These are phyloP conservation scores for Chalcis sispes DNA, from an alignment of 2,888 invertebrate species.

Conservation along the genomic window DNA sequence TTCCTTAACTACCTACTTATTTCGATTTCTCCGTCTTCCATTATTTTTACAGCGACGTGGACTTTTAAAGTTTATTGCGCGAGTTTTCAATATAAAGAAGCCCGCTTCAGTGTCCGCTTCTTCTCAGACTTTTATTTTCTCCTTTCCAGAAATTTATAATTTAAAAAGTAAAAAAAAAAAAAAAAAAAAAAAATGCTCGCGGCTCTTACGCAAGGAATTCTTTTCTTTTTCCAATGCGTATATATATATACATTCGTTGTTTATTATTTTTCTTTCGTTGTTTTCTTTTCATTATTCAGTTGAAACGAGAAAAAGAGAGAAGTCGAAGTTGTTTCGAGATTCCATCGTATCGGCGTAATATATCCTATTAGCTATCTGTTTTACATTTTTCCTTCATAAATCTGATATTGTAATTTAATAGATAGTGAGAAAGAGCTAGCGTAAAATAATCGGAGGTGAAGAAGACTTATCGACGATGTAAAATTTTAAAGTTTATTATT, in stretches of 20 bases:
- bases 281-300: slow-evolving; percentile 13
- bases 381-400: slow-evolving; percentile 43
- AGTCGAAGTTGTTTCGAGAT: neutral
- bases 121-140: neutral
- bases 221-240: neutral
- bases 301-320: neutral
- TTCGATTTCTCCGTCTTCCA: neutral
- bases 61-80: slow-evolving; percentile 27
- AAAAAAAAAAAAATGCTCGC: no score
- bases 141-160: slow-evolving; percentile 36
- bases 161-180: slow-evolving; percentile 17
- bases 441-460: slow-evolving; percentile 8
- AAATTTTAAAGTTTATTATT: slow-evolving; percentile 39
- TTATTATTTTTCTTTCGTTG: neutral
- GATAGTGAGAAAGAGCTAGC: slow-evolving; percentile 16
- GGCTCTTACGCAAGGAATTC: slow-evolving; percentile 11
- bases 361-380: slow-evolving; percentile 34
- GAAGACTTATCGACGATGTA: slow-evolving; percentile 24
- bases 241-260: neutral
- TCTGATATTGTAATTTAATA: slow-evolving; percentile 27
- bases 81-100: no score
- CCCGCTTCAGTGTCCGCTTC: neutral
- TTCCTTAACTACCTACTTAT: slow-evolving; percentile 28
- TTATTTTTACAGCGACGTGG: slow-evolving; percentile 21
- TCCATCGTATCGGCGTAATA: slow-evolving; percentile 1